These are phyloP conservation scores for Tipula vernalis DNA, from an alignment of 2,888 invertebrate species.

Conservation along the genomic window DNA sequence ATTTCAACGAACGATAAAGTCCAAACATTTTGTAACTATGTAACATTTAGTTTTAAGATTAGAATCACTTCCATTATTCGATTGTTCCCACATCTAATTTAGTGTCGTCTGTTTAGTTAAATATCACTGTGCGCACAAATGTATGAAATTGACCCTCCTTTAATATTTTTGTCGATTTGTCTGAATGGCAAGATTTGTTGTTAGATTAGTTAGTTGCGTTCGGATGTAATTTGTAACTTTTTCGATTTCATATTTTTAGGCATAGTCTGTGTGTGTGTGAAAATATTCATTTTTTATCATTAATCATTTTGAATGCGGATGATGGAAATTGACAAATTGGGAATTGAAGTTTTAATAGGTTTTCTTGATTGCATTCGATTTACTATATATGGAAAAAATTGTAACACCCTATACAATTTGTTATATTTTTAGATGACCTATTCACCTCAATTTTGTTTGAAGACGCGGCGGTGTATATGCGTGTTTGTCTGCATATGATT, in stretches of 20 bases:
- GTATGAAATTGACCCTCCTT: neutral
- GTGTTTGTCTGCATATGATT: neutral
- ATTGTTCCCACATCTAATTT: neutral
- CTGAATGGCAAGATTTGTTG: neutral
- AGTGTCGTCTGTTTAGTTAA: neutral
- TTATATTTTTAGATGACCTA: neutral
- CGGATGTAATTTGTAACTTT: neutral
- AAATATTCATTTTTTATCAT: neutral
- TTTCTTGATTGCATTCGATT: neutral
- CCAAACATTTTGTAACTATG: neutral
- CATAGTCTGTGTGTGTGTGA: neutral
- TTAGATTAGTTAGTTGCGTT: neutral
- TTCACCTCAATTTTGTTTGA: neutral
- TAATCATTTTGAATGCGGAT: neutral
- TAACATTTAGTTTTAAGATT: neutral
- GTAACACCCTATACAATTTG: neutral
- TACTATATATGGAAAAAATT: neutral
- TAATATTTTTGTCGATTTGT: neutral
- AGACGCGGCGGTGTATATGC: neutral
- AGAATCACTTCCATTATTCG: neutral
- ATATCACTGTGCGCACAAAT: neutral
- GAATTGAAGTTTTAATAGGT: neutral
- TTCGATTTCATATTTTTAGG: neutral
- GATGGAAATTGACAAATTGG: neutral
- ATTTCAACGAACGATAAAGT: neutral